Evolutionary conservation across 2,888 invertebrate genomes (phyloP).

Genomic region (Coleophora flavipennella): DNA sequence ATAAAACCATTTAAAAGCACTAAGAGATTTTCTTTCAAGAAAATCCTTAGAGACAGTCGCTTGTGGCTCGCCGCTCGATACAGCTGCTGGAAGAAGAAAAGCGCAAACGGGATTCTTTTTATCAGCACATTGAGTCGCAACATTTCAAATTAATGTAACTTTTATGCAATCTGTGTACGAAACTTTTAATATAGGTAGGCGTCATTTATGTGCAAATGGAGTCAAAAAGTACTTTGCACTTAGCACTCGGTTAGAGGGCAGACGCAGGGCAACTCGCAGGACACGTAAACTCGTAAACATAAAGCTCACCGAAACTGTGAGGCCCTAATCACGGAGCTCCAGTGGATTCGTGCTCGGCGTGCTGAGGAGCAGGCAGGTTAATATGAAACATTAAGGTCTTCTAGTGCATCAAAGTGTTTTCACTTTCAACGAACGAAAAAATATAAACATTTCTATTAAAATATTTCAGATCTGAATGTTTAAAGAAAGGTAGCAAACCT

Average conservation of each 20-base stretch:
- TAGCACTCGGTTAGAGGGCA: too few relatives aligned
- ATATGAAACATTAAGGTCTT: not conserved
- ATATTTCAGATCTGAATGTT: not conserved
- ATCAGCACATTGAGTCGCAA: slow-evolving; percentile 7
- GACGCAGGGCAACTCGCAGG: slow-evolving; percentile 32
- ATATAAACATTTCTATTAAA: too few relatives aligned
- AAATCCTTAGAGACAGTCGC: slow-evolving; percentile 2
- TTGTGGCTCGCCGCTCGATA: slow-evolving; percentile 5
- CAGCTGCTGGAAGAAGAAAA: not conserved
- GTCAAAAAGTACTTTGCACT: slow-evolving; percentile 10
- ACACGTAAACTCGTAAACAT: slow-evolving; percentile 48
- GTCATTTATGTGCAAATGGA: slow-evolving; percentile 10
- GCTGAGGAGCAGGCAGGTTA: not conserved
- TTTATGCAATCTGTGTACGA: slow-evolving; percentile 8
- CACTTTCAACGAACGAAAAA: too few relatives aligned
- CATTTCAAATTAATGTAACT: slow-evolving; percentile 16
- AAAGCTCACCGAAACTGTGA: slow-evolving; percentile 38
- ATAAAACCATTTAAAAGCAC: not conserved
- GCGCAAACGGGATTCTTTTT: not conserved
- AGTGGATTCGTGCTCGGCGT: slow-evolving; percentile 28
- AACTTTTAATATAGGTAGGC: not conserved
- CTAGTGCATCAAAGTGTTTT: too few relatives aligned
- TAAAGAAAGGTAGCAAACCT: too few relatives aligned
- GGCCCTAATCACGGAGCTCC: slow-evolving; percentile 37
- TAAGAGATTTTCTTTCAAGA: not conserved